These are phyloP conservation scores for Anticlea derivata DNA, from an alignment of 2,888 invertebrate species.

Conservation along the genomic window DNA sequence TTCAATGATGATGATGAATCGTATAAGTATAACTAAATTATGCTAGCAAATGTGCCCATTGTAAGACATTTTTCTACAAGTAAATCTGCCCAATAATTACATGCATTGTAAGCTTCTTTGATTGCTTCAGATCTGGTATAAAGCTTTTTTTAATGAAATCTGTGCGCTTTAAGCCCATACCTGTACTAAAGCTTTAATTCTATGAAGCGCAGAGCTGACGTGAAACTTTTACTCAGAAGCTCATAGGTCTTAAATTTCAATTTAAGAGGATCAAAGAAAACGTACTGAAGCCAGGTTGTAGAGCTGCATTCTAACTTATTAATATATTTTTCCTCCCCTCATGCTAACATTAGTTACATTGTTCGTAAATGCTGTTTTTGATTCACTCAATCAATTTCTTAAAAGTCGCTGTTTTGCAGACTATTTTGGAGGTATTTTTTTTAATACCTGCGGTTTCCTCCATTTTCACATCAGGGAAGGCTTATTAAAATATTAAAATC, in stretches of 20 bases:
- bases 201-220: conserved; percentile 14
- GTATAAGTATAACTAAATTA: no score
- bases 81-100: background rate
- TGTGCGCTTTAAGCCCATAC: background rate
- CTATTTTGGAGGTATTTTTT: background rate
- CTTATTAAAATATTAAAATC: no score
- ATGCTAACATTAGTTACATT: no score
- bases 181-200: conserved; percentile 13
- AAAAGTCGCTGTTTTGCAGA: conserved; percentile 38
- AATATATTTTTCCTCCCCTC: conserved; percentile 30
- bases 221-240: conserved; percentile 44
- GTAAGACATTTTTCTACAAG: no score
- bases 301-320: conserved; percentile 57
- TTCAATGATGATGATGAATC: no score
- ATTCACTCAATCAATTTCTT: no score
- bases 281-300: conserved; percentile 48
- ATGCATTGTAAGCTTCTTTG: background rate
- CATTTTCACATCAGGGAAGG: no score
- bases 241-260: conserved; percentile 73
- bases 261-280: conserved; percentile 66
- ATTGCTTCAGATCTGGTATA: background rate
- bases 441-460: no score
- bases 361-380: no score
- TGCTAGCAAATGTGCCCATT: no score
- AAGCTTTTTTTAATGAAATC: conserved; percentile 6